Conservation (phyloP, 2,888 invertebrate genomes). For the Parnassius glacialis region DNA sequence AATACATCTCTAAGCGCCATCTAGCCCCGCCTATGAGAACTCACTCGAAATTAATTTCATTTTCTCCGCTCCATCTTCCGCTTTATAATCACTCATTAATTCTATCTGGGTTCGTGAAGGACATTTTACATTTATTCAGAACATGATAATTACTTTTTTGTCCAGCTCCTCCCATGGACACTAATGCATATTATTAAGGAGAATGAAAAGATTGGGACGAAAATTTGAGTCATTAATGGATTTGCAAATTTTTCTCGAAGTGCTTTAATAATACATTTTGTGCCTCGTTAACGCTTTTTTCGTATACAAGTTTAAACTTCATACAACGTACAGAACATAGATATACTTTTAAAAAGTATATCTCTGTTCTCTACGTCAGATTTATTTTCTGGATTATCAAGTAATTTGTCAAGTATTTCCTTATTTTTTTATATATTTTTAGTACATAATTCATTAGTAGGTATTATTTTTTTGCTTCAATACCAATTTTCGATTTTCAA, state of each 20-base stretch:
- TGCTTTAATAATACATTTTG: constrained; percentile 5
- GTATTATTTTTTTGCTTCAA: no score
- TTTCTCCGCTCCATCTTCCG: background rate
- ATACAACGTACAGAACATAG: no score
- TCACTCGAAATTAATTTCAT: constrained; percentile 14
- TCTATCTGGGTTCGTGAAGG: constrained; percentile 8
- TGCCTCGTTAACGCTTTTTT: background rate
- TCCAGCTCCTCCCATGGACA: background rate
- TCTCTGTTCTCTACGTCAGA: no score
- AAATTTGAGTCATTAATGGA: constrained; percentile 8
- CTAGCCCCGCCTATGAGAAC: constrained; percentile 1
- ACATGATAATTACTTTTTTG: constrained; percentile 10
- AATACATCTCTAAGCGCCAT: constrained; percentile 9
- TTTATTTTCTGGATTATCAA: no score
- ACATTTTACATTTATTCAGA: constrained; percentile 5
- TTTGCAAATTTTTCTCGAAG: constrained; percentile 5
- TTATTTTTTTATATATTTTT: no score
- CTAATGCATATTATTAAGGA: constrained; percentile 6
- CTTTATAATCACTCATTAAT: constrained; percentile 14
- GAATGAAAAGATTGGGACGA: background rate
- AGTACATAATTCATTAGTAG: no score
- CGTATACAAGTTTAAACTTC: no score
- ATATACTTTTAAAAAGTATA: no score
- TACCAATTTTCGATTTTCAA: no score
- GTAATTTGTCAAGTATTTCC: no score